Base-by-base conservation (phyloP, 2,113 vertebrate species). In the Bucco capensis region DNA sequence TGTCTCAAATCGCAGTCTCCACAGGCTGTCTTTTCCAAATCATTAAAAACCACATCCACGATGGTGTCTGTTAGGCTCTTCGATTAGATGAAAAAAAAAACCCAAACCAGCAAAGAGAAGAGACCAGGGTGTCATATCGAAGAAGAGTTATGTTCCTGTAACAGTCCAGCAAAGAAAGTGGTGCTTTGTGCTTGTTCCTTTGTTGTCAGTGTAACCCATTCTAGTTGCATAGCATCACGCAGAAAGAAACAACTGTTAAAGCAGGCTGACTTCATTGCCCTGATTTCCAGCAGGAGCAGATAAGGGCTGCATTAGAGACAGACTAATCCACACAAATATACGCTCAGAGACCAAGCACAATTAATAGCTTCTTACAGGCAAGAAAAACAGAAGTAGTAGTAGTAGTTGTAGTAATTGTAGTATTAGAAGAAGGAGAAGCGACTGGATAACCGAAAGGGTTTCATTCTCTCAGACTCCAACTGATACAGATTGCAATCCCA, bases 251-350 rank as follows among this genome's bases (percentile, higher is more conserved):
- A 97, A 95, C 97, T 58, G 97, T 96, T 96, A 84, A 97, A 89
- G 93, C 95, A 94, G 93, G 86, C 96, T 97, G 89, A 96, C 94
- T 97, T 96, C 83, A 42, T n/a, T 96, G 93, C 94, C 96, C 97
- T 92, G 91, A 58, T 97, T 97, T 97, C 96, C 95, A 97, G 96
- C 96, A 95, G 95, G 60, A 95, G 96, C 94, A 94, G 97, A 97
- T 95, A 97, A 97, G 96, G 95, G 65, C 95, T 91, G 96, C 82
- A 1, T 86, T 92, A 95, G 19, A 97, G 96, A 92, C 96, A 97
- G 95, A 86, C 97, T 97, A 97, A 98, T 98, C 98, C 98, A 97
- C 66, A 23, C 93, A 95, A 94, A 96, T 93, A 94, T 85, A 96
- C 85, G 53, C 87, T 95, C 96, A 92, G 94, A 95, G 88, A 96